Conservation (phyloP, 1,140 invertebrate genomes). For the Vanessa tameamea region DNA sequence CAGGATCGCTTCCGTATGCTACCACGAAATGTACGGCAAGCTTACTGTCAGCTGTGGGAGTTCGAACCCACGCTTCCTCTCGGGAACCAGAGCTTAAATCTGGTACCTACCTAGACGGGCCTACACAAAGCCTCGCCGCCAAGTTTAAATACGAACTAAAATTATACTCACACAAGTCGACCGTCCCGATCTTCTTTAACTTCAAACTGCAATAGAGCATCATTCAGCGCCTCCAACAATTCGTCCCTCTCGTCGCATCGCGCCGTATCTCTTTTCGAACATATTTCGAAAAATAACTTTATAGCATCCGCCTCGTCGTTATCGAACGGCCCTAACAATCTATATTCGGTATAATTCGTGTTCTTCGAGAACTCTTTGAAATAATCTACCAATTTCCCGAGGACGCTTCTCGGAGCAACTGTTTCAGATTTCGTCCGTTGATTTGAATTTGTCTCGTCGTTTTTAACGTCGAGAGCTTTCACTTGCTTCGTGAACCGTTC, state of each 20-base stretch:
- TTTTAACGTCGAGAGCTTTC: neutral
- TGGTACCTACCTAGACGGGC: too few species aligned
- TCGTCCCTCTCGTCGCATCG: slow-evolving; percentile 18
- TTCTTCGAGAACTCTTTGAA: slow-evolving; percentile 43
- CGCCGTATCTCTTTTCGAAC: slow-evolving; percentile 11
- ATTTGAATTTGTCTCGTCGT: neutral
- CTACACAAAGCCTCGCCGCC: too few species aligned
- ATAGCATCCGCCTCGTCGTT: slow-evolving; percentile 24
- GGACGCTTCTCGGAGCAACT: neutral
- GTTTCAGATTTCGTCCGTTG: neutral
- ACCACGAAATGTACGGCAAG: too few species aligned
- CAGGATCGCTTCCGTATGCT: too few species aligned
- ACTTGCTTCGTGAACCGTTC: neutral
- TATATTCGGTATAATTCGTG: slow-evolving; percentile 36
- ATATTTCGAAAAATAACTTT: slow-evolving; percentile 38
- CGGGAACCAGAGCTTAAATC: too few species aligned
- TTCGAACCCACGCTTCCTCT: too few species aligned
- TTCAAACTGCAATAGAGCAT: slow-evolving; percentile 22
- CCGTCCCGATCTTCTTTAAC: slow-evolving; percentile 39
- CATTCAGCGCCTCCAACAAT: slow-evolving; percentile 15
- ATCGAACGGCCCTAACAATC: slow-evolving; percentile 44
- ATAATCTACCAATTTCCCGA: slow-evolving; percentile 37
- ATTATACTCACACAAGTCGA: slow-evolving; percentile 36
- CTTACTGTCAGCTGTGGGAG: too few species aligned
- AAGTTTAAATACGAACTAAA: too few species aligned